Base-by-base conservation (phyloP, 2,113 vertebrate genomes). In the Lampris megalopsis region DNA sequence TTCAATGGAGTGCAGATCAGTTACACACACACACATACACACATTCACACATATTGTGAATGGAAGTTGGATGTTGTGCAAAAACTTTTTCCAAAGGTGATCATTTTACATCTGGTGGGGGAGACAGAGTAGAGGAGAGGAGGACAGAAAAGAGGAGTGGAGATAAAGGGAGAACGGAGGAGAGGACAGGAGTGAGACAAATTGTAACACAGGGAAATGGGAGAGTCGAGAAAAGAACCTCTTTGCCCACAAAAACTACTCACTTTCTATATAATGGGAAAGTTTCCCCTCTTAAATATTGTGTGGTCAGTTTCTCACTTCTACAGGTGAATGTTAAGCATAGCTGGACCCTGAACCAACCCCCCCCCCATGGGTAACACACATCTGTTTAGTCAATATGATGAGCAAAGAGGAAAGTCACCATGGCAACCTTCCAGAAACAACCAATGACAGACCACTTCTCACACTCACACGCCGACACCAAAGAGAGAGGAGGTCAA, bases 351-450 rank as follows among this genome's bases (percentile, higher is more conserved):
- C 45, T 65, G 36, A 70, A 54, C 53, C 58, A 66, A 35, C 57
- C 57, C 43, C 7, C 43, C 43, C 43, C 58, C 54, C n/a, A 3
- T 76, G 49, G 86, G 80, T 90, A 89, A 84, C 86, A 77, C 79
- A 77, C 80, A 84, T 75, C 73, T 79, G 86, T 87, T 88, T 68
- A 70, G 72, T 79, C 76, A 82, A 87, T 63, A 83, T 86, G 59
- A 64, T 65, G 63, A 73, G 70, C 77, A 79, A 87, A 82, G 75
- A 77, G 80, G 65, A 76, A 84, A 68, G 75, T 91, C 83, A 45
- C 90, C 88, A 89, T 57, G 64, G 86, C 67, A 84, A 92, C 88
- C 67, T 53, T 38, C 53, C 50, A 53, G 50, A 77, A 77, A 85
- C 71, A 79, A 48, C 48, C 67, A 57, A 9, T 48, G 2, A 43